Conservation (phyloP, 2,888 invertebrate species). For the Leptogaster cylindrica region DNA sequence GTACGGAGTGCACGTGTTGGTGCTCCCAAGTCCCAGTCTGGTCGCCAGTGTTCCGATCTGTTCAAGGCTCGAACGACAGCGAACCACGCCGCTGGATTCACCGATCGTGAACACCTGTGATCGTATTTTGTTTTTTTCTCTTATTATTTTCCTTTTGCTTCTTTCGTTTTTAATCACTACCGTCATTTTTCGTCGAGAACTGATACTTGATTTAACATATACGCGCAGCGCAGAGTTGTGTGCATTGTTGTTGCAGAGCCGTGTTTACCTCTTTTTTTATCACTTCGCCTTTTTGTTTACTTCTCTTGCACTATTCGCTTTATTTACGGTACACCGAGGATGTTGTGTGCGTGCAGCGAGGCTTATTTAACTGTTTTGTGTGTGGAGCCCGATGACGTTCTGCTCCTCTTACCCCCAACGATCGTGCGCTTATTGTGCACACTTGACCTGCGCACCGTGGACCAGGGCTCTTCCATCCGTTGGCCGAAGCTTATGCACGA, state of each 20-base stretch:
- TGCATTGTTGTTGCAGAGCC: not conserved
- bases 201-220: slow-evolving; percentile 39
- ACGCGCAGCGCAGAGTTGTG: not conserved
- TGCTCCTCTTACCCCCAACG: not conserved
- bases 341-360: slow-evolving; percentile 17
- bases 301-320: slow-evolving; percentile 14
- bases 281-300: slow-evolving; percentile 32
- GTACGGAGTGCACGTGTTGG: not conserved
- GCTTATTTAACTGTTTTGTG: slow-evolving; percentile 35
- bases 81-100: slow-evolving; percentile 23
- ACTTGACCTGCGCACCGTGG: slow-evolving; percentile 27
- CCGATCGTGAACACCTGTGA: slow-evolving; percentile 53
- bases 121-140: no score
- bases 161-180: no score
- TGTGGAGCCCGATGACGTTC: slow-evolving; percentile 7
- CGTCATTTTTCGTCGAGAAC: slow-evolving; percentile 38
- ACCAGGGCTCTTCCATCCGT: not conserved
- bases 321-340: slow-evolving; percentile 21
- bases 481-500: no score
- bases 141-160: slow-evolving; percentile 45
- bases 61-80: not conserved
- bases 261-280: slow-evolving; percentile 39
- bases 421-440: slow-evolving; percentile 36
- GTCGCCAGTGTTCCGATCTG: not conserved
- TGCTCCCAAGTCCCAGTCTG: not conserved